Evolutionary conservation across 2,113 vertebrate species (phyloP), one percentile per base, ranked within the genome.

Genomic region (Carettochelys insculpta): DNA sequence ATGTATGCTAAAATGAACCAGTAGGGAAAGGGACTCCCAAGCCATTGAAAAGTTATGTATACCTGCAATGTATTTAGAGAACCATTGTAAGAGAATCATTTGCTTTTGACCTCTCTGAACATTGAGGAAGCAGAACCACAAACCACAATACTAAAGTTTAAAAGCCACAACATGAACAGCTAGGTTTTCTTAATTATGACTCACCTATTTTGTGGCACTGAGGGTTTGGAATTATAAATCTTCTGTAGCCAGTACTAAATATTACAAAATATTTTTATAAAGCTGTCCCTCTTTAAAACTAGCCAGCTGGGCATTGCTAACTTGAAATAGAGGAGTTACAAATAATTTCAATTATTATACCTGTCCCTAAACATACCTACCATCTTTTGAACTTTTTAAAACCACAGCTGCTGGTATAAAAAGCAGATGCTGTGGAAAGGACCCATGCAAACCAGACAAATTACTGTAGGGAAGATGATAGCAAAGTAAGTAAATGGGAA

Each of bases 71-170:
- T 77, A 22, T 79, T 76, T 51, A 82, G 56, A 53, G 73, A 50
- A 38, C 51, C 16, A 7, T 53, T 87, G 58, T 47, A 85, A 50
- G 43, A 91, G 53, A 82, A 8, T 54, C 81, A 16, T 86, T 93
- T 75, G 34, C 58, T 94, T 73, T 84, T 90, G 52, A 22, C 53
- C 54, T 73, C 78, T 93, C 85, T 95, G 77, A 93, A 85, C 89
- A 86, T 84, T 79, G 76, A 82, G 78, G 47, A 93, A 87, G 25
- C 85, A 87, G 65, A 75, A 89, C 96, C 95, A 87, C 94, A 96
- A 94, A 87, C 94, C 90, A 92, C 92, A 85, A 7, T 80, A 47
- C 68, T 56, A 48, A 68, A 91, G 54, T 6, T 56, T 51, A 89
- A 85, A 91, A 89, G 41, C 92, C 94, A 90, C 94, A 94, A 56